Evolutionary conservation across 1,140 invertebrate genomes (phyloP).

Genomic region (Procambarus clarkii): DNA sequence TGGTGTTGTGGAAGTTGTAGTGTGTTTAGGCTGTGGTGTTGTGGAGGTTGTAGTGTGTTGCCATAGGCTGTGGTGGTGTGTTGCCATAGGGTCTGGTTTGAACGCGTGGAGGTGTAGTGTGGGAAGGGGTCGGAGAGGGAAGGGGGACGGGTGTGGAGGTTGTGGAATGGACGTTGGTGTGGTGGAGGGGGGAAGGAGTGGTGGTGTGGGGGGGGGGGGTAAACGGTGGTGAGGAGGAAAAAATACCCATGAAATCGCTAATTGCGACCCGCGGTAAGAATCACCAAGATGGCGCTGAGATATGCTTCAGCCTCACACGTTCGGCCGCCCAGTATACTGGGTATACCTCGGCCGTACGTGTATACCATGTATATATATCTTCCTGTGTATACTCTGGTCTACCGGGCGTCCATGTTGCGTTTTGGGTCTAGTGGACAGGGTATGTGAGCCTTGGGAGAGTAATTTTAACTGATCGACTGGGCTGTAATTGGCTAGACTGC

Average conservation of each 20-base stretch:
- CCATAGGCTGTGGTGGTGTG: not conserved
- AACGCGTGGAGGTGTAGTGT: not conserved
- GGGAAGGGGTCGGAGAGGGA: not conserved
- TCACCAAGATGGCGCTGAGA: constrained; percentile 59
- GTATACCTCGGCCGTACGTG: no score
- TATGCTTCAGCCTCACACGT: constrained; percentile 36
- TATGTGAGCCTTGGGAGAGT: no score
- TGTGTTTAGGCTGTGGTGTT: not conserved
- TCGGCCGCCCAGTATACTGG: not conserved
- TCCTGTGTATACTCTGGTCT: not conserved
- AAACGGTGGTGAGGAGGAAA: not conserved
- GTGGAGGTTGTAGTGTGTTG: not conserved
- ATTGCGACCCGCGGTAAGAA: constrained; percentile 45
- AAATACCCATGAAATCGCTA: constrained; percentile 64
- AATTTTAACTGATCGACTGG: no score
- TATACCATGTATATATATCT: not conserved
- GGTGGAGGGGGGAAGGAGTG: not conserved
- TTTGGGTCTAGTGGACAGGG: no score
- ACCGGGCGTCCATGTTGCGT: no score
- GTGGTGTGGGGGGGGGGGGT: not conserved
- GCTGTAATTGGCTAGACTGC: no score
- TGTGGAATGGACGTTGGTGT: no score
- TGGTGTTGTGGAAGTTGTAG: no score
- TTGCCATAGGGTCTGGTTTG: no score
- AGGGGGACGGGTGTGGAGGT: not conserved